Evolutionary conservation across 2,888 invertebrate species (phyloP), one percentile per base, ranked within the genome.

Genomic region (Sphaeridia pumilis): DNA sequence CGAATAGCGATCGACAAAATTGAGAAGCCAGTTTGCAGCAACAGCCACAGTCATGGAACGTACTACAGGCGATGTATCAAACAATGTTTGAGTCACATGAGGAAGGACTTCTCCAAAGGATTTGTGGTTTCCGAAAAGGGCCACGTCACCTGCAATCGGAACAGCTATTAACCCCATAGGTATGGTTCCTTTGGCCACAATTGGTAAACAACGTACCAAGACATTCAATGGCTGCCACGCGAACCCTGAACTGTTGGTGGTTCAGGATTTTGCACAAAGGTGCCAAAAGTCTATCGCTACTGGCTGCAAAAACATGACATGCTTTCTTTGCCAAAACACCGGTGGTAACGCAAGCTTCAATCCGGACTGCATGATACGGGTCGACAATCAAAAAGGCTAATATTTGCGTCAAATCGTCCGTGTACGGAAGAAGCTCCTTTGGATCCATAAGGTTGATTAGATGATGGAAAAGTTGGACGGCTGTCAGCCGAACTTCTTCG

Each of bases 1-100:
- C 0, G 92, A 92, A 69, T 94, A 94, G 63, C 93, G 75, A 69
- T 94, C 92, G 48, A 76, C 76, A 52, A 90, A 78, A 50, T 79
- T 77, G 25, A 85, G 68, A 69, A 90, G 74, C 86, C 89, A 86
- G 42, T 76, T 73, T 2, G 86, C 84, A 1, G 87, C 82, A 63
- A 86, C 82, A 65, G 78, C 72, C 0, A 83, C 81, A 3, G 89
- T 84, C 61, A 85, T 83, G 59, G 69, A 71, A 43, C 94, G 76
- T 0, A 93, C 92, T 53, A 77, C 72, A 0, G 82, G 79, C 67
- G 83, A 82, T 64, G 83, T 80, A 73, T 94, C 93, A 75, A 93
- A 92, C 3, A 92, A 70, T 63, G 86, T 76, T 66, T 89, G 88
- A 0, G 88, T 88, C 69, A 93, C 75, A n/a, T 86, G 83, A 0